Base-by-base conservation (phyloP, 2,888 invertebrate genomes). In the Mythimna ferrago region DNA sequence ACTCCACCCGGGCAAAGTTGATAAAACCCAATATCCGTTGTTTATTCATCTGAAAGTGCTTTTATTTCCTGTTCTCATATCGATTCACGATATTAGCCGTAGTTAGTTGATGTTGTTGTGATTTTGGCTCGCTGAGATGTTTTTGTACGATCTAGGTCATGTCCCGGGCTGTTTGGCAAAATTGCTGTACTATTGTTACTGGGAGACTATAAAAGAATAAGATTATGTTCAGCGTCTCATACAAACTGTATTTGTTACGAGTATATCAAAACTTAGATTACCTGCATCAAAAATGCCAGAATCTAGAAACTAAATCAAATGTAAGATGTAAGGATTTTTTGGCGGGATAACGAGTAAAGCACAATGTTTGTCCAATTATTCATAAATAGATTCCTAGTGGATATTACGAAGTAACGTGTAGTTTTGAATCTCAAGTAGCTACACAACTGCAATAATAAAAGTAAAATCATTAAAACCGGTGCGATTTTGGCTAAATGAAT, bases 1-100 rank as follows among this genome's bases (percentile, higher is more conserved):
- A 74, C 71, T 78, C 68, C 62, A 61, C 74, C 76, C 73, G 73
- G 82, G 61, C 58, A 76, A 84, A 81, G 66, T 78, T 86, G 72
- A 78, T 82, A 80, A 83, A 85, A 82, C 78, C 78, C 83, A 85
- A 87, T 87, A 87, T 86, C 86, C 85, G 80, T 73, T 81, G 82
- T 85, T 86, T 87, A 85, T 87, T 85, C 83, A 86, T 77, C 74
- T 75, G 71, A 76, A 81, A 81, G 80, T 78, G 79, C 81, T 85
- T 82, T 70, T 81, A 84, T 83, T 86, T 86, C 77, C 79, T 78
- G 74, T 74, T 72, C 73, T 71, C 69, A 62, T 80, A 78, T 78
- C 71, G 71, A 78, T 76, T 73, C 66, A 57, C 44, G 67, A 80
- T 80, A 84, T 79, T 76, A 78, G 56, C 66, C 64, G 66, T 72